phyloP scores from a whole-genome alignment of 37 sponge, comb jelly and placozoan species.

The Cladorhizidae sp. region DNA sequence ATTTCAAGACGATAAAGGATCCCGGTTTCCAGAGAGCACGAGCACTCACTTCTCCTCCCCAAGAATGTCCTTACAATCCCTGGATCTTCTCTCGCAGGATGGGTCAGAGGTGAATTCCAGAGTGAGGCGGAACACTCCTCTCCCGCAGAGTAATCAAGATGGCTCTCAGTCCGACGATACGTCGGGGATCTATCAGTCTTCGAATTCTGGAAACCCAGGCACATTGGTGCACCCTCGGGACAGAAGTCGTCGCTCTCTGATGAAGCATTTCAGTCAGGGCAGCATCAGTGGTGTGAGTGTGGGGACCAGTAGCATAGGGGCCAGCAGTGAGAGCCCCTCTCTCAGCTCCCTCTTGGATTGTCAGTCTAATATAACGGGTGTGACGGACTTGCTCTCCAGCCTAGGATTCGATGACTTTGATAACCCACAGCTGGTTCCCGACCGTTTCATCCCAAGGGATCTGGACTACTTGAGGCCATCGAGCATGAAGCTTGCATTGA shows the following conservation, averaged over 20 bases:
- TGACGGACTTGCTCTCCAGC: slow-evolving; percentile 53
- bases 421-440: slow-evolving; percentile 70
- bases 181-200: neutral
- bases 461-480: slow-evolving; percentile 45
- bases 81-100: slow-evolving; percentile 3
- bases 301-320: slow-evolving; percentile 17
- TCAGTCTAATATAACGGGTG: slow-evolving; percentile 3
- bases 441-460: slow-evolving; percentile 58
- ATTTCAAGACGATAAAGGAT: slow-evolving; percentile 21
- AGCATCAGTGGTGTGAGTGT: slow-evolving; percentile 37
- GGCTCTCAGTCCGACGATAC: neutral
- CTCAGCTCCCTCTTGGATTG: slow-evolving; percentile 43
- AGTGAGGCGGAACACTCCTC: slow-evolving; percentile 14
- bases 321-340: slow-evolving; percentile 31
- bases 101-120: neutral
- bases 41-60: slow-evolving; percentile 3
- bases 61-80: slow-evolving; percentile 7
- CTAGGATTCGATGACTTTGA: slow-evolving; percentile 78
- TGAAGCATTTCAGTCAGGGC: slow-evolving; percentile 37
- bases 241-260: neutral
- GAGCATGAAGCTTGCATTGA: slow-evolving; percentile 4
- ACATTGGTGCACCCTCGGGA: slow-evolving; percentile 6
- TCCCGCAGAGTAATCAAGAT: neutral
- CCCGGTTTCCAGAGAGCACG: slow-evolving; percentile 9
- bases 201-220: neutral